Percentiles rank a stretch among this genome's conserved stretches.
Evolutionary conservation across 2,888 invertebrate genomes (phyloP).

Genomic region (Chalcis sispes): DNA sequence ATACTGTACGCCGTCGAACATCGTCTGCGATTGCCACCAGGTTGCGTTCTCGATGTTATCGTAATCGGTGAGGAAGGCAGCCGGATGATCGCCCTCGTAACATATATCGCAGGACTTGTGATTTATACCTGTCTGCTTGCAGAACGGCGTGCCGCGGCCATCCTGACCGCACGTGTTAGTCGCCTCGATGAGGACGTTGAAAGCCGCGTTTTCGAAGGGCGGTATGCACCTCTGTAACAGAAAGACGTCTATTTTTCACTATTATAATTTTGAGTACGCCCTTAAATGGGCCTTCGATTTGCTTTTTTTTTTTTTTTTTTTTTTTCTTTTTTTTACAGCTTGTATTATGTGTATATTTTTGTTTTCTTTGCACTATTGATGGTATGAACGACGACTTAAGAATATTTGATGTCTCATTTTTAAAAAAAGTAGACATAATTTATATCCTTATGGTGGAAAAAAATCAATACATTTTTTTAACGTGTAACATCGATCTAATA

Average conservation of each 20-base stretch:
- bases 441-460: too few relatives aligned
- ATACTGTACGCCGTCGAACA: conserved; percentile 94
- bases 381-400: not conserved
- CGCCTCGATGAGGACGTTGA: conserved; percentile 90
- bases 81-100: conserved; percentile 82
- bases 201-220: conserved; percentile 97
- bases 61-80: conserved; percentile 90
- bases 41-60: conserved; percentile 93
- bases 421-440: too few relatives aligned
- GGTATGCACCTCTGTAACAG: conserved; percentile 91
- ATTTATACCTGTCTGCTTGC: conserved; percentile 92
- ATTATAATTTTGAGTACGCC: conserved; percentile 38
- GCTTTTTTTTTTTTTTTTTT: too few relatives aligned
- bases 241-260: conserved; percentile 48
- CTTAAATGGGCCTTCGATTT: not conserved
- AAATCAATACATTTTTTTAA: too few relatives aligned
- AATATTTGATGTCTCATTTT: too few relatives aligned
- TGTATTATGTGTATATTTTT: not conserved
- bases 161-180: conserved; percentile 97
- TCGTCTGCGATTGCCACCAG: conserved; percentile 99
- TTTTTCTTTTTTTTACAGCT: not conserved
- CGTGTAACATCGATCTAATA: too few relatives aligned
- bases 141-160: conserved; percentile 86
- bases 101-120: conserved; percentile 90
- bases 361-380: not conserved